phyloP scores from a whole-genome alignment of 2,888 invertebrate genomes.

The Trisateles emortualis region DNA sequence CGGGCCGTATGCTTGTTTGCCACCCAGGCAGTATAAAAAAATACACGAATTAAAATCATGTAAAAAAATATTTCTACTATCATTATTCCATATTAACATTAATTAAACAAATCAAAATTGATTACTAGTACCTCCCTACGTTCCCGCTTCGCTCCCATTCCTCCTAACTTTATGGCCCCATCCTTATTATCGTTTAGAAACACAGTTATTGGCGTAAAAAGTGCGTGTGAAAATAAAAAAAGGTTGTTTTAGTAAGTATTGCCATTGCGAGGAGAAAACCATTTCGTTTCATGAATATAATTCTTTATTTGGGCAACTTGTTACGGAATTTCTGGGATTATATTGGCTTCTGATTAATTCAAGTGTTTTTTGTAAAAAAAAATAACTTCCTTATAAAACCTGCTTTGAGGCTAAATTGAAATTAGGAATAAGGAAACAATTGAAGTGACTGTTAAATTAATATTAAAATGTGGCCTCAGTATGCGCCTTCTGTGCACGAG shows the following conservation, averaged over 20 bases:
- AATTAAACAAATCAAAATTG: not conserved
- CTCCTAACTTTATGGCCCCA: conserved; percentile 5
- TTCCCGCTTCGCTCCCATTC: not conserved
- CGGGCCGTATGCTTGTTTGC: too few relatives aligned
- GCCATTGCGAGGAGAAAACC: conserved; percentile 19
- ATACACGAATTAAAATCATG: not conserved
- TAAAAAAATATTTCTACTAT: not conserved
- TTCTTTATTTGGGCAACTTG: conserved; percentile 29
- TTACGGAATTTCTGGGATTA: not conserved
- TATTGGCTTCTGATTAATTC: conserved; percentile 4
- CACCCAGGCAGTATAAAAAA: too few relatives aligned
- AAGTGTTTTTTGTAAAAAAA: not conserved
- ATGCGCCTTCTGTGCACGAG: too few relatives aligned
- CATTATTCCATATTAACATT: not conserved
- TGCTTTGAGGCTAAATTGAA: not conserved
- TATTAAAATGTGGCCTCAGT: too few relatives aligned
- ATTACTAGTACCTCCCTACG: not conserved
- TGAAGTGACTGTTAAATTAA: too few relatives aligned
- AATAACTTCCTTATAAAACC: too few relatives aligned
- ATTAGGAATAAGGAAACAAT: not conserved
- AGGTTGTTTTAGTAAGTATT: conserved; percentile 14
- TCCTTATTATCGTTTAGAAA: conserved; percentile 33
- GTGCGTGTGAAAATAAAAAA: conserved; percentile 36
- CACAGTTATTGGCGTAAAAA: conserved; percentile 41
- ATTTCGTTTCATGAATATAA: conserved; percentile 30